phyloP scores from a whole-genome alignment of 2,888 invertebrate species.

The Seira ritae region DNA sequence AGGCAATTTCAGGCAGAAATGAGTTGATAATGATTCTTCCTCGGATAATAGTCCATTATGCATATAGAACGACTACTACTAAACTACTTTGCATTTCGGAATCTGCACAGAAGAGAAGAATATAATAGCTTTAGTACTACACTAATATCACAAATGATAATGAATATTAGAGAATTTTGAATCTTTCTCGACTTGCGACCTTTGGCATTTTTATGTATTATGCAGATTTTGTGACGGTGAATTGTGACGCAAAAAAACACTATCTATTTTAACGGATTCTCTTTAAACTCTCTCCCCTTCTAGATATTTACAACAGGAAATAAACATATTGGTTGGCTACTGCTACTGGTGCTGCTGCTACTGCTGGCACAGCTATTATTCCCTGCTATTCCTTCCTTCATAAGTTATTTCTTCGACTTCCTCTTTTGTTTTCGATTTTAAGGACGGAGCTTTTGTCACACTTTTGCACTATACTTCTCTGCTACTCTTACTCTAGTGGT shows the following conservation, averaged over 20 bases:
- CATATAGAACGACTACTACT: neutral
- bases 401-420: neutral
- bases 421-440: neutral
- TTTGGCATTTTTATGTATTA: conserved; percentile 55
- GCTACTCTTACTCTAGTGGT: no score
- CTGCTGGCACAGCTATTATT: conserved; percentile 36
- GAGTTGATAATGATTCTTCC: conserved; percentile 13
- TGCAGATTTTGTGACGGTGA: conserved; percentile 31
- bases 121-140: neutral
- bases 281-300: neutral
- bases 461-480: neutral
- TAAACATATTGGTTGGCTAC: conserved; percentile 43
- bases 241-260: conserved; percentile 13
- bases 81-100: neutral
- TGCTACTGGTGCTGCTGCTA: conserved; percentile 12
- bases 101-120: neutral
- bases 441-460: neutral
- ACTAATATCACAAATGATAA: conserved; percentile 25
- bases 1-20: neutral
- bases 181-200: conserved; percentile 49
- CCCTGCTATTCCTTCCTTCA: neutral
- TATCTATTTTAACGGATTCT: neutral
- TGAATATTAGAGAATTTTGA: conserved; percentile 36
- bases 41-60: neutral
- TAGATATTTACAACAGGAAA: conserved; percentile 28